Conservation (phyloP, 2,888 invertebrate genomes). For the Chrysotoxum bicinctum region DNA sequence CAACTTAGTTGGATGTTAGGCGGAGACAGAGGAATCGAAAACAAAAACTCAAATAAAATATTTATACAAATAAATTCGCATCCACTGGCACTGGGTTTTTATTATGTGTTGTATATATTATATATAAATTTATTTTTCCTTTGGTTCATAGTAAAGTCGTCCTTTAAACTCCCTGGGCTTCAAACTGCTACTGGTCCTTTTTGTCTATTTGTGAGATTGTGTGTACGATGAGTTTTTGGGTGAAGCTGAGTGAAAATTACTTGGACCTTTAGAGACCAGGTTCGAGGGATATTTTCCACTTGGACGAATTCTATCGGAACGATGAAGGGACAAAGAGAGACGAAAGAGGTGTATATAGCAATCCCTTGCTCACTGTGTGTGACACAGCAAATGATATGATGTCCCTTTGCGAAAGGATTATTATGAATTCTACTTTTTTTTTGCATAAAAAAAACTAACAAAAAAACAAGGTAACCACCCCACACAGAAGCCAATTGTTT, state of each 20-base stretch:
- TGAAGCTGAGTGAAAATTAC: conserved; percentile 58
- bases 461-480: neutral
- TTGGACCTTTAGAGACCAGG: conserved; percentile 58
- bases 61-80: conserved; percentile 70
- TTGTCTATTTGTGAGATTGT: conserved; percentile 9
- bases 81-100: conserved; percentile 37
- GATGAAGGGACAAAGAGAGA: conserved; percentile 7
- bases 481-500: conserved; percentile 18
- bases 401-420: conserved; percentile 45
- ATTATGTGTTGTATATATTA: neutral
- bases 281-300: conserved; percentile 55
- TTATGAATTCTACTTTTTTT: conserved; percentile 41
- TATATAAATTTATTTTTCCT: neutral
- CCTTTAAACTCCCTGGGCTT: neutral
- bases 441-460: neutral
- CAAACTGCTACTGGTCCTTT: conserved; percentile 13
- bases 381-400: conserved; percentile 30
- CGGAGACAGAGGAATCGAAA: conserved; percentile 34
- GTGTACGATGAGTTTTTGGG: conserved; percentile 17
- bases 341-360: neutral
- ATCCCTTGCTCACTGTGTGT: conserved; percentile 23
- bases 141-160: conserved; percentile 14
- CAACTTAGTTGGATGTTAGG: neutral
- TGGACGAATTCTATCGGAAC: conserved; percentile 46
- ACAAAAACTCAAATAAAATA: conserved; percentile 68